Conservation (phyloP, 1,140 invertebrate species). For the Camponotus vicinus region DNA sequence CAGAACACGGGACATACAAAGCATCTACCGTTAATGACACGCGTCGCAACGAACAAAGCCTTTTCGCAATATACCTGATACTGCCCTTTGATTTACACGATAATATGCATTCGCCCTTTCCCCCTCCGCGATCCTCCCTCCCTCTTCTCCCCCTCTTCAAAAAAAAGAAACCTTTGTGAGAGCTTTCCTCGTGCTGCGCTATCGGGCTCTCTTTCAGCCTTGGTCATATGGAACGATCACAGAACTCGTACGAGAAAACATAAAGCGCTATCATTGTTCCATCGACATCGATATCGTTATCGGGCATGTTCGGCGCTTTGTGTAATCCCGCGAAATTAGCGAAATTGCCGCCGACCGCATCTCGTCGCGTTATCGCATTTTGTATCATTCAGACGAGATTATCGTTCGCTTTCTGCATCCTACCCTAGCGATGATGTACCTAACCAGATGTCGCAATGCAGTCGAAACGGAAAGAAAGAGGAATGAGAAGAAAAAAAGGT, state of each 20-base stretch:
- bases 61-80: conserved; percentile 31
- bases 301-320: conserved; percentile 43
- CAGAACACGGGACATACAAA: conserved; percentile 6
- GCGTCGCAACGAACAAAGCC: conserved; percentile 13
- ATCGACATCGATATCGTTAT: conserved; percentile 41
- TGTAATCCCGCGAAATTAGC: conserved; percentile 68
- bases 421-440: neutral
- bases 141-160: neutral
- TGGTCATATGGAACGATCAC: neutral
- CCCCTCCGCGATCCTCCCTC: neutral
- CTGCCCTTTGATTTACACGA: conserved; percentile 38
- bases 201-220: neutral
- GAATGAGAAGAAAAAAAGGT: neutral
- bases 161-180: conserved; percentile 15
- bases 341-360: conserved; percentile 43
- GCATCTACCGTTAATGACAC: conserved; percentile 25
- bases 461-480: neutral
- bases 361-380: conserved; percentile 10
- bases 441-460: neutral
- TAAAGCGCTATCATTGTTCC: conserved; percentile 19
- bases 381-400: neutral
- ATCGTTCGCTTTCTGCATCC: neutral
- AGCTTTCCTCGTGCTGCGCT: neutral
- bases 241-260: neutral
- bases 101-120: neutral